Evolutionary conservation across 2,113 vertebrate genomes (phyloP).

Genomic region (Gambusia affinis): DNA sequence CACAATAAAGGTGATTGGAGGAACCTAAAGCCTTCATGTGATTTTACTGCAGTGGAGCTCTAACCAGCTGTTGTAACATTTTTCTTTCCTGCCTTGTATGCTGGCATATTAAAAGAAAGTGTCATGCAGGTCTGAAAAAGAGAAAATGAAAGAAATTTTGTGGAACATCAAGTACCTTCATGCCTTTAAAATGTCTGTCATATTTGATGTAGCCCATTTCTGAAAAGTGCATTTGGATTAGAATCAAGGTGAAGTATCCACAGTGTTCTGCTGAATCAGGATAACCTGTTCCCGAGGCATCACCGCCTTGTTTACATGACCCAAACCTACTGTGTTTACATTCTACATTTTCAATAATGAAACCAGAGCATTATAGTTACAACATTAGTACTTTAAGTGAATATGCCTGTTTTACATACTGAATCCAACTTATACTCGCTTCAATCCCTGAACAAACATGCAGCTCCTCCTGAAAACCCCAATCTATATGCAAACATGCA

Average conservation of each 20-base stretch:
- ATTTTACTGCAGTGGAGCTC: background rate
- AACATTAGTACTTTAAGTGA: background rate
- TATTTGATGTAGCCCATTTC: background rate
- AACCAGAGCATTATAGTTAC: too few species aligned
- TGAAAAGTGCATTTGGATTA: background rate
- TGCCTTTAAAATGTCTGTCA: background rate
- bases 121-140: background rate
- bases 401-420: constrained; percentile 3
- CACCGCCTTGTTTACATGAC: too few species aligned
- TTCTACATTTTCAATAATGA: too few species aligned
- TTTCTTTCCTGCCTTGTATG: background rate
- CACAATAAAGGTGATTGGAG: too few species aligned
- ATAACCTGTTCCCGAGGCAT: background rate
- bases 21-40: background rate
- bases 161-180: background rate
- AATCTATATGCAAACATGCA: constrained; percentile 4
- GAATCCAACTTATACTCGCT: constrained; percentile 1
- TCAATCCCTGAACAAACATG: constrained; percentile 4
- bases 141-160: too few species aligned
- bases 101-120: background rate
- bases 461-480: background rate
- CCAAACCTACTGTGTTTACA: too few species aligned
- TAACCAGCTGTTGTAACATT: background rate
- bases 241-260: background rate
- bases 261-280: background rate